Evolutionary conservation across 1,140 invertebrate species (phyloP).

Genomic region (Drosophila rufa): DNA sequence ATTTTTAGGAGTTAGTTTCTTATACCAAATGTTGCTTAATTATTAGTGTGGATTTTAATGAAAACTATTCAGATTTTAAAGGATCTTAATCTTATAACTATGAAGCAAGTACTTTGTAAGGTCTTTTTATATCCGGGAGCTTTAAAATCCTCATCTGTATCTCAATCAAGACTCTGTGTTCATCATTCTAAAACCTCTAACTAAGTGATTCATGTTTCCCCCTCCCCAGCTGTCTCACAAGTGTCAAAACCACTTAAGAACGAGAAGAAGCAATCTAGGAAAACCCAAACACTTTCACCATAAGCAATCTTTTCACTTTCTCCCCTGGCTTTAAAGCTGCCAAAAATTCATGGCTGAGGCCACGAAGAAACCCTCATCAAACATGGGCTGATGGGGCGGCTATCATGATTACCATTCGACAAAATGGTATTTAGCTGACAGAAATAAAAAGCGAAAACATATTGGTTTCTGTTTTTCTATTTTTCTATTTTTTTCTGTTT

Average conservation of each 20-base stretch:
- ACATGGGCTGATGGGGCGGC: neutral
- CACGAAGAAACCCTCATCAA: conserved; percentile 33
- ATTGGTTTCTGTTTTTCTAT: conserved; percentile 70
- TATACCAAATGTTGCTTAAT: too few relatives aligned
- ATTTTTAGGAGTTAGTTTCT: too few relatives aligned
- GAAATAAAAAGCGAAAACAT: conserved; percentile 73
- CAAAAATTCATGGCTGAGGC: conserved; percentile 3
- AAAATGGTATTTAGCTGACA: conserved; percentile 64
- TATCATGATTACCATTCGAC: conserved; percentile 62
- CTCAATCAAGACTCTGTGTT: neutral
- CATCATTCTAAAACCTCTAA: too few relatives aligned
- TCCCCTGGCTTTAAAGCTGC: conserved; percentile 20
- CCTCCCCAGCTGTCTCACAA: conserved; percentile 1
- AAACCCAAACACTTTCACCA: neutral
- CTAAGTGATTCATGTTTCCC: conserved; percentile 5
- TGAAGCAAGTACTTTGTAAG: too few relatives aligned
- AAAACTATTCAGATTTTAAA: too few relatives aligned
- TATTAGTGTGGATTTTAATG: too few relatives aligned
- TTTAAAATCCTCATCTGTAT: too few relatives aligned
- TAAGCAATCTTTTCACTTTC: neutral
- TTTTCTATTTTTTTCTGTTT: conserved; percentile 10
- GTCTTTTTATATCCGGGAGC: neutral
- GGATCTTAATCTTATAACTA: too few relatives aligned
- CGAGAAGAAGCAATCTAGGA: conserved; percentile 10
- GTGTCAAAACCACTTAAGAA: conserved; percentile 28